phyloP scores from a whole-genome alignment of 2,888 invertebrate species.

The Drosophila percnosoma region DNA sequence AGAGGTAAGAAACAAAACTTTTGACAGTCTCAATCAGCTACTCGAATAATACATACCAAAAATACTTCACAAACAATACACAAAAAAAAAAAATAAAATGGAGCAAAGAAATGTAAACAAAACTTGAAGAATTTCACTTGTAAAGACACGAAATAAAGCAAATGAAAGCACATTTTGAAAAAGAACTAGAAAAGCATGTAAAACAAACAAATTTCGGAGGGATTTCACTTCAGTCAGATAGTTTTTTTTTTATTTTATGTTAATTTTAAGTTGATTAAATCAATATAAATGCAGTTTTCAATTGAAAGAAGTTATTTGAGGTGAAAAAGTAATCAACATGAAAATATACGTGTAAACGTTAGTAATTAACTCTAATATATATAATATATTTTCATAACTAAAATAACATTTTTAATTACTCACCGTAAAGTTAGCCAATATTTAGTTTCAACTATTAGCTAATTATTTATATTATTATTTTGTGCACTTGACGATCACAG shows the following conservation, averaged over 20 bases:
- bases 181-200: background rate
- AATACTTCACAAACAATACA: constrained; percentile 28
- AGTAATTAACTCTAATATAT: background rate
- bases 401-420: constrained; percentile 14
- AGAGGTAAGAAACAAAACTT: constrained; percentile 16
- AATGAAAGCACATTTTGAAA: background rate
- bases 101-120: constrained; percentile 51
- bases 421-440: constrained; percentile 13
- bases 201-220: background rate
- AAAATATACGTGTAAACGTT: background rate
- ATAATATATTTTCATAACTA: background rate
- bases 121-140: constrained; percentile 28
- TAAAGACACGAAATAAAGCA: constrained; percentile 10
- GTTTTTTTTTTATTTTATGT: no score
- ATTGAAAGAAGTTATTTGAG: background rate
- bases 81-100: constrained; percentile 37
- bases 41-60: constrained; percentile 35
- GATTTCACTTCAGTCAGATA: background rate
- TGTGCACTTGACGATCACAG: constrained; percentile 5
- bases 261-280: background rate
- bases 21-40: constrained; percentile 40
- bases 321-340: background rate
- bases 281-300: background rate
- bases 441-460: background rate
- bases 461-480: background rate